Conservation (phyloP, 1,140 invertebrate genomes). For the Ceratosolen solmsi region DNA sequence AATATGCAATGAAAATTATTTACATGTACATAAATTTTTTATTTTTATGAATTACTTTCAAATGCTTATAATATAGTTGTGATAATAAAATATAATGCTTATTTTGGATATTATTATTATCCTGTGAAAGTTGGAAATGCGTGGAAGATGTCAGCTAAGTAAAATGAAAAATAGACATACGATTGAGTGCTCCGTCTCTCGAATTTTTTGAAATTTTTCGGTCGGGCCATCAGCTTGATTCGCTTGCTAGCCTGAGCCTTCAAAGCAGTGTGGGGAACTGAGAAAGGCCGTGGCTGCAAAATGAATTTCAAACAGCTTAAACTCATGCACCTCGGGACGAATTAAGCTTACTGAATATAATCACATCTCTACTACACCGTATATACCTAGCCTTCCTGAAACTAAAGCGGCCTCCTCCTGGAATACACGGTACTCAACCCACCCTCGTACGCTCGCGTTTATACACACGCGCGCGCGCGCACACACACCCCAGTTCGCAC, state of each 20-base stretch:
- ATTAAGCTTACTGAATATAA: slow-evolving; percentile 36
- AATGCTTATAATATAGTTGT: too few species aligned
- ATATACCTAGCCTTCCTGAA: slow-evolving; percentile 3
- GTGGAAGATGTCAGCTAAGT: too few species aligned
- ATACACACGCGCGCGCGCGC: not conserved
- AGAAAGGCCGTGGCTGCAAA: slow-evolving; percentile 58
- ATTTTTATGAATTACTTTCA: too few species aligned
- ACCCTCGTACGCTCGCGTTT: too few species aligned
- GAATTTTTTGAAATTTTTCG: slow-evolving; percentile 62
- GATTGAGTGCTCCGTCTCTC: slow-evolving; percentile 11
- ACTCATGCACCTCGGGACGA: slow-evolving; percentile 25
- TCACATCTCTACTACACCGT: not conserved
- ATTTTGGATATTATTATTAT: too few species aligned
- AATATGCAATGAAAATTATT: too few species aligned
- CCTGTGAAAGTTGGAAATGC: too few species aligned
- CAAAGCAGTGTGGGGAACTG: slow-evolving; percentile 55
- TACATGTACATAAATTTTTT: too few species aligned
- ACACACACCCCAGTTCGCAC: not conserved
- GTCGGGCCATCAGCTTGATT: slow-evolving; percentile 64
- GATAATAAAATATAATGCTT: too few species aligned
- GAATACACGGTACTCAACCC: not conserved
- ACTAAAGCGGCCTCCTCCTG: slow-evolving; percentile 17
- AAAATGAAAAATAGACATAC: slow-evolving; percentile 56
- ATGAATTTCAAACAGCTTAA: slow-evolving; percentile 50
- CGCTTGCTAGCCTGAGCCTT: slow-evolving; percentile 59